These are phyloP conservation scores for Pseudomyrmex dendroicus DNA, from an alignment of 1,140 invertebrate genomes.

Conservation along the genomic window DNA sequence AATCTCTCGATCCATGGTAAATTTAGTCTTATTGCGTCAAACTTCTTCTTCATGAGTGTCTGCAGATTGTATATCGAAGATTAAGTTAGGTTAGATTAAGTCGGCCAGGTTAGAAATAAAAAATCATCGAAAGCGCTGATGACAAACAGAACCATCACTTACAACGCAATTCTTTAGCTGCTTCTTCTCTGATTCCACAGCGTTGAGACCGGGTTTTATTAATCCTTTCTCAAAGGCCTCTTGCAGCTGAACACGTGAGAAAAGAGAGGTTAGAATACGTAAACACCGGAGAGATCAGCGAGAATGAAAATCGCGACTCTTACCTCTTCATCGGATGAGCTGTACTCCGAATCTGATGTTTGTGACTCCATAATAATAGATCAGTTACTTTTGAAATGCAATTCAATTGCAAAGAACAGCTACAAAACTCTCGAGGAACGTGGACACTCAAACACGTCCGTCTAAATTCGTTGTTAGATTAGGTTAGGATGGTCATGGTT, in stretches of 20 bases:
- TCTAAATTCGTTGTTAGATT: too few relatives aligned
- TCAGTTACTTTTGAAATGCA: too few relatives aligned
- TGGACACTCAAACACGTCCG: background rate
- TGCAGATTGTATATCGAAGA: constrained; percentile 57
- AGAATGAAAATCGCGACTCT: constrained; percentile 47
- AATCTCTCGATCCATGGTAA: constrained; percentile 94
- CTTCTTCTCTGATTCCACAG: constrained; percentile 86
- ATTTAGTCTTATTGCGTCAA: constrained; percentile 89
- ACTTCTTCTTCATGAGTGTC: constrained; percentile 87
- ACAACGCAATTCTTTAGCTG: constrained; percentile 89
- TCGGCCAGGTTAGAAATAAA: background rate
- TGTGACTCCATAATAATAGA: background rate
- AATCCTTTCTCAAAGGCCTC: constrained; percentile 91
- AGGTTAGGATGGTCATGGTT: too few relatives aligned
- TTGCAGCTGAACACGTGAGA: constrained; percentile 54
- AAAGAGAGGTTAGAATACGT: constrained; percentile 65
- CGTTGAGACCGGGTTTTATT: constrained; percentile 93
- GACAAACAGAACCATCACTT: constrained; percentile 75
- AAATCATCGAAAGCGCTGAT: background rate
- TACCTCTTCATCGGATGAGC: constrained; percentile 84
- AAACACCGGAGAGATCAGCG: constrained; percentile 6
- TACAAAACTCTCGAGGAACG: background rate
- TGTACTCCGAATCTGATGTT: constrained; percentile 81
- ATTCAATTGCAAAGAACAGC: background rate
- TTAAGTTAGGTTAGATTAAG: constrained; percentile 27